Evolutionary conservation across 2,888 invertebrate genomes (phyloP).

Genomic region (Caenorhabditis auriculariae): DNA sequence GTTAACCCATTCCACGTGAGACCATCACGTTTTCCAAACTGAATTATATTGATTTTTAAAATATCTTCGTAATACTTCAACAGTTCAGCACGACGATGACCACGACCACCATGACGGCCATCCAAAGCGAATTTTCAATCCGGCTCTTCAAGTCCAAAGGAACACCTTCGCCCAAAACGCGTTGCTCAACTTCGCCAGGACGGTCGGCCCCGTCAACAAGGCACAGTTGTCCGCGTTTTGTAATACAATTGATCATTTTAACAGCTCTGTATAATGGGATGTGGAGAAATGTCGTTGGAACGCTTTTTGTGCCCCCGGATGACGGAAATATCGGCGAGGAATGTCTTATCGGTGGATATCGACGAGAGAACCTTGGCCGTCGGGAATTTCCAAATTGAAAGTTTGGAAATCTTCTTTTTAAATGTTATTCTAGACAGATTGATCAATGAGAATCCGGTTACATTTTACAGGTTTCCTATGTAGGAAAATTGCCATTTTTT

Average conservation of each 20-base stretch:
- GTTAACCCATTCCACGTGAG: no score
- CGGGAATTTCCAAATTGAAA: conserved; percentile 21
- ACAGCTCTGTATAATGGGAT: conserved; percentile 28
- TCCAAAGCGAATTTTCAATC: conserved; percentile 10
- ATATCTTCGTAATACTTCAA: no score
- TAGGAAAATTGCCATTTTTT: no score
- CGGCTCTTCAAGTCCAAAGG: conserved; percentile 28
- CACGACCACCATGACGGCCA: conserved; percentile 4
- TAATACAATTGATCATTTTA: no score
- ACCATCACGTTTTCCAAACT: no score
- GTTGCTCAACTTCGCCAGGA: conserved; percentile 9
- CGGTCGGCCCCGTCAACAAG: not conserved
- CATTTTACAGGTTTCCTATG: no score
- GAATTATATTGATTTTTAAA: no score
- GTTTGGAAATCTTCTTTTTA: conserved; percentile 1
- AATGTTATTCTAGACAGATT: no score
- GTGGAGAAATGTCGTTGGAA: conserved; percentile 38
- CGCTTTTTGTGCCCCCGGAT: conserved; percentile 6
- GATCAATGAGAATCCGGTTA: no score
- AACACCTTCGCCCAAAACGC: conserved; percentile 16
- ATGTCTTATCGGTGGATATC: conserved; percentile 32
- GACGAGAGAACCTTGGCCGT: conserved; percentile 17
- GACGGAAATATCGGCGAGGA: conserved; percentile 9
- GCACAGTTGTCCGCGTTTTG: no score
- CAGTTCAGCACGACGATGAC: not conserved